Conservation (phyloP, 2,797 vertebrate genomes). For the Hypotaenidia philippensis region DNA sequence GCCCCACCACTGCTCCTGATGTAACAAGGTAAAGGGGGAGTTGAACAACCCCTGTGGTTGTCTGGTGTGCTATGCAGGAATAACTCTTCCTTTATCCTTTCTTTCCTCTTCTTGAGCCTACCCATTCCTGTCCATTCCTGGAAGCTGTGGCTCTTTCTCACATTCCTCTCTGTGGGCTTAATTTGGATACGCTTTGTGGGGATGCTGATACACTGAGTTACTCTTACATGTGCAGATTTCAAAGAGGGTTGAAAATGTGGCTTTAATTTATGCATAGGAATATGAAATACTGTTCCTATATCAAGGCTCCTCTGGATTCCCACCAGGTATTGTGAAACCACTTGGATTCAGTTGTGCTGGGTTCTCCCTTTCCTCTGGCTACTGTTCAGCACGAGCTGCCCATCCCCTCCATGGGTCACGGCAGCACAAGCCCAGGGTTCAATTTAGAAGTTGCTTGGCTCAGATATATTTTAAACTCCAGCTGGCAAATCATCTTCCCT, state of each 20-base stretch:
- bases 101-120: slow-evolving; percentile 26
- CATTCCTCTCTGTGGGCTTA: not conserved
- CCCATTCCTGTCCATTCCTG: not conserved
- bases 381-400: slow-evolving; percentile 57
- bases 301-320: slow-evolving; percentile 68
- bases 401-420: not conserved
- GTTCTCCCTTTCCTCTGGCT: slow-evolving; percentile 71
- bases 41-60: not conserved
- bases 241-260: slow-evolving; percentile 60
- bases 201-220: not conserved
- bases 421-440: slow-evolving; percentile 43
- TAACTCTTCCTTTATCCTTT: not conserved
- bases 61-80: slow-evolving; percentile 2
- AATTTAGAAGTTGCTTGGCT: slow-evolving; percentile 59
- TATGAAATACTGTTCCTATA: slow-evolving; percentile 65
- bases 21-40: slow-evolving; percentile 90
- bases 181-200: not conserved
- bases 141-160: not conserved
- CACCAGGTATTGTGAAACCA: slow-evolving; percentile 74
- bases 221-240: not conserved
- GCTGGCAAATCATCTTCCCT: not conserved
- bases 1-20: slow-evolving; percentile 91
- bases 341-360: slow-evolving; percentile 56
- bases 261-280: slow-evolving; percentile 69
- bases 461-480: not conserved